A percentile compares a stretch with the other conserved stretches of the same genome.
These are phyloP conservation scores for Drosophila neonasuta DNA, from an alignment of 2,888 invertebrate species.

Conservation along the genomic window DNA sequence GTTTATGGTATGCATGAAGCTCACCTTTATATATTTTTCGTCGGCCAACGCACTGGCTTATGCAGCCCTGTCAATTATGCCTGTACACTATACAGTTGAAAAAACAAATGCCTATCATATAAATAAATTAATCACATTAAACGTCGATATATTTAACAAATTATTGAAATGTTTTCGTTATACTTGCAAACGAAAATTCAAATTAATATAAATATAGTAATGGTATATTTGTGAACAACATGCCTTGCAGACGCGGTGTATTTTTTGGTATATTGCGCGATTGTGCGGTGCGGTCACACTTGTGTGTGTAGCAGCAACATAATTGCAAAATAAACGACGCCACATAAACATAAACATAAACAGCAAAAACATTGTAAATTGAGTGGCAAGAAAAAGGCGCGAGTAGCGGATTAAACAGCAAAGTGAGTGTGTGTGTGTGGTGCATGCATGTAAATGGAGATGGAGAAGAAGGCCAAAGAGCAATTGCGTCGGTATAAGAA, in stretches of 20 bases:
- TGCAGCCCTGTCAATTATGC: too few relatives aligned
- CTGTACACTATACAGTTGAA: too few relatives aligned
- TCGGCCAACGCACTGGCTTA: too few relatives aligned
- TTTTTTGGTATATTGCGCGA: neutral
- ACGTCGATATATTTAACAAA: too few relatives aligned
- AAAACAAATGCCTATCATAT: too few relatives aligned
- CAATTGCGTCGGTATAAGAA: conserved; percentile 80
- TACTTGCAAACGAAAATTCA: too few relatives aligned
- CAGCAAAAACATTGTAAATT: conserved; percentile 5
- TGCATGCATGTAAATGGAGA: conserved; percentile 48
- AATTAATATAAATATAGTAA: neutral
- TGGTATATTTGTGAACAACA: neutral
- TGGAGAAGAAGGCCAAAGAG: conserved; percentile 82
- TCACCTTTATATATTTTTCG: too few relatives aligned
- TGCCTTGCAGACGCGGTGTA: neutral
- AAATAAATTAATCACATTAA: too few relatives aligned
- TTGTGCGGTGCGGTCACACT: neutral
- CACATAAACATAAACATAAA: conserved; percentile 41
- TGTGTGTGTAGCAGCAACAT: conserved; percentile 16
- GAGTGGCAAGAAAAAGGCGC: conserved; percentile 30
- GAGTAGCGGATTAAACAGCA: conserved; percentile 7
- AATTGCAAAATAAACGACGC: conserved; percentile 45
- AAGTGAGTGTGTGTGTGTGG: neutral
- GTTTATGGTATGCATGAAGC: too few relatives aligned
- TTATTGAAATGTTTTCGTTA: too few relatives aligned